Conservation (phyloP, 2,888 invertebrate species). For the Orthosia gothica region DNA sequence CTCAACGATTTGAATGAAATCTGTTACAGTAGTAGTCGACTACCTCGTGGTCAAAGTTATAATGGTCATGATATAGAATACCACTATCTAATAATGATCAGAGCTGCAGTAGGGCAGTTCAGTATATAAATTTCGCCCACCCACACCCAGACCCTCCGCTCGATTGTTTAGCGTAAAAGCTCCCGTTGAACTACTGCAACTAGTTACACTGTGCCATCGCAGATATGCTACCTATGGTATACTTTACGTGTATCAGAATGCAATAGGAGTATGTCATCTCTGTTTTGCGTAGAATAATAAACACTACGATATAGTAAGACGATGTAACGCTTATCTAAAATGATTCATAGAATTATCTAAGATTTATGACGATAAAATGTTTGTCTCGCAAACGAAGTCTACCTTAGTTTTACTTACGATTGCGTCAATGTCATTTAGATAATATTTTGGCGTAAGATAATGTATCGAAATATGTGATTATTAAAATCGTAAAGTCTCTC, state of each 20-base stretch:
- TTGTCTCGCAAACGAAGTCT: conserved; percentile 16
- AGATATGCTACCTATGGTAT: not conserved
- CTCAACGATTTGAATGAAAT: no score
- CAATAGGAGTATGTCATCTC: conserved; percentile 26
- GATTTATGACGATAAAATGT: conserved; percentile 9
- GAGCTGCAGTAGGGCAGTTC: not conserved
- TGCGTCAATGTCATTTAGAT: conserved; percentile 24
- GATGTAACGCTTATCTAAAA: conserved; percentile 12
- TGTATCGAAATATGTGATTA: not conserved
- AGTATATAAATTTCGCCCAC: not conserved
- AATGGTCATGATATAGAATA: no score
- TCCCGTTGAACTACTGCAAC: not conserved
- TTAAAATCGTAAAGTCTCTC: not conserved
- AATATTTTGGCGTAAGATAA: not conserved
- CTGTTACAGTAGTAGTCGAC: no score
- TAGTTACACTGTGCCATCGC: not conserved
- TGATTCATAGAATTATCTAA: conserved; percentile 39
- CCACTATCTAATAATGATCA: not conserved
- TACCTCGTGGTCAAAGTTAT: no score
- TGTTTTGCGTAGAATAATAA: conserved; percentile 19
- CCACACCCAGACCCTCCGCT: no score
- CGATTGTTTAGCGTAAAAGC: not conserved
- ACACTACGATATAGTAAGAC: not conserved
- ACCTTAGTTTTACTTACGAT: conserved; percentile 1
- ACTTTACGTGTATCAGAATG: conserved; percentile 22